A percentile compares a stretch with the other conserved stretches of the same genome.
These are phyloP conservation scores for Tenthredo amoena DNA, from an alignment of 2,888 invertebrate genomes.

Conservation along the genomic window DNA sequence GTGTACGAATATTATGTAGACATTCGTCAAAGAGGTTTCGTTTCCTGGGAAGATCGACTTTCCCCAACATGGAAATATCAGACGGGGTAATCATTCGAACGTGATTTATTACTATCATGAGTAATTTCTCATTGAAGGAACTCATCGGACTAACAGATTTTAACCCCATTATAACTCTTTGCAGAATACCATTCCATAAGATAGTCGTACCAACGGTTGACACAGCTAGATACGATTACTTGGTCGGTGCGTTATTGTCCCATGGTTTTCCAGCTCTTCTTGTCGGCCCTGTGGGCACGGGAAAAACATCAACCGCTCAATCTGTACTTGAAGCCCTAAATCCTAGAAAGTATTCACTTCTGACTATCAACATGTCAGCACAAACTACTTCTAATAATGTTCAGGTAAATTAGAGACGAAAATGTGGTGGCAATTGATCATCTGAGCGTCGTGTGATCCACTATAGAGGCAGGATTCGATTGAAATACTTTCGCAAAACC, in stretches of 20 bases:
- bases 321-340: slow-evolving; percentile 81
- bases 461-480: neutral
- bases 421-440: neutral
- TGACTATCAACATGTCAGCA: slow-evolving; percentile 93
- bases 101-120: neutral
- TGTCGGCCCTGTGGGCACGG: slow-evolving; percentile 93
- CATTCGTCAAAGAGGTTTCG: slow-evolving; percentile 84
- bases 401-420: slow-evolving; percentile 63
- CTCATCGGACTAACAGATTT: neutral
- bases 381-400: slow-evolving; percentile 92
- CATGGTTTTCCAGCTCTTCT: slow-evolving; percentile 87
- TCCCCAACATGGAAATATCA: slow-evolving; percentile 88
- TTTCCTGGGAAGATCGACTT: slow-evolving; percentile 90
- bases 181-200: slow-evolving; percentile 88
- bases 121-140: neutral
- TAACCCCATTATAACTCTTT: slow-evolving; percentile 52
- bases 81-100: slow-evolving; percentile 78
- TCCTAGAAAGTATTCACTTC: slow-evolving; percentile 81
- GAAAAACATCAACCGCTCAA: slow-evolving; percentile 90
- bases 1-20: slow-evolving; percentile 96
- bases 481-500: neutral
- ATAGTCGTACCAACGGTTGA: slow-evolving; percentile 94
- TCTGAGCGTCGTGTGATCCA: neutral
- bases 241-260: slow-evolving; percentile 84
- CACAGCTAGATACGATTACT: slow-evolving; percentile 89